Evolutionary conservation across 2,888 invertebrate genomes (phyloP).

Genomic region (Marasmarcha lunaedactyla): DNA sequence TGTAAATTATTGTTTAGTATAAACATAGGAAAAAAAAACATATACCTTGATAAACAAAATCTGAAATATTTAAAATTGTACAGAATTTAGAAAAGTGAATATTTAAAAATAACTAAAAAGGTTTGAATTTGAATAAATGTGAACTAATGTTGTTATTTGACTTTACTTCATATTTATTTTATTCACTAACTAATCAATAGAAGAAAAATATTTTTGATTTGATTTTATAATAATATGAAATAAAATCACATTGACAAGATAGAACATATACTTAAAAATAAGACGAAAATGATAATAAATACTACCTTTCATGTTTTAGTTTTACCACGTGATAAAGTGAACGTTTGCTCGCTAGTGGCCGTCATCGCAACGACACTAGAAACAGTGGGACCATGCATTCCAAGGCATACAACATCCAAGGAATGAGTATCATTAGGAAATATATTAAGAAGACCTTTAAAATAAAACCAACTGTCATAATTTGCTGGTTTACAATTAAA

Average conservation of each 20-base stretch:
- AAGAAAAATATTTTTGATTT: slow-evolving; percentile 18
- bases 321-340: slow-evolving; percentile 59
- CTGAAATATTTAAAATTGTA: slow-evolving; percentile 53
- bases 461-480: slow-evolving; percentile 52
- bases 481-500: slow-evolving; percentile 36
- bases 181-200: slow-evolving; percentile 14
- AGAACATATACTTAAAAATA: slow-evolving; percentile 32
- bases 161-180: slow-evolving; percentile 34
- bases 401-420: slow-evolving; percentile 51
- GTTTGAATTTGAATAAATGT: slow-evolving; percentile 2
- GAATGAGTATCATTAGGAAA: slow-evolving; percentile 50
- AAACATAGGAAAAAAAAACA: slow-evolving; percentile 34
- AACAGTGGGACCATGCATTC: slow-evolving; percentile 54
- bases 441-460: slow-evolving; percentile 11
- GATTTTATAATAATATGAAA: slow-evolving; percentile 23
- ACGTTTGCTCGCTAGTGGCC: slow-evolving; percentile 42
- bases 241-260: slow-evolving; percentile 28
- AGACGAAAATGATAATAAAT: slow-evolving; percentile 52
- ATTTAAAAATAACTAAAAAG: slow-evolving; percentile 25
- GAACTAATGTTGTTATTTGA: slow-evolving; percentile 21
- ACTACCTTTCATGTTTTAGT: slow-evolving; percentile 61
- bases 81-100: slow-evolving; percentile 23
- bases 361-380: slow-evolving; percentile 43
- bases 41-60: slow-evolving; percentile 42
- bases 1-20: slow-evolving; percentile 24